Evolutionary conservation across 2,888 invertebrate species (phyloP).

Genomic region (Netelia melanura): DNA sequence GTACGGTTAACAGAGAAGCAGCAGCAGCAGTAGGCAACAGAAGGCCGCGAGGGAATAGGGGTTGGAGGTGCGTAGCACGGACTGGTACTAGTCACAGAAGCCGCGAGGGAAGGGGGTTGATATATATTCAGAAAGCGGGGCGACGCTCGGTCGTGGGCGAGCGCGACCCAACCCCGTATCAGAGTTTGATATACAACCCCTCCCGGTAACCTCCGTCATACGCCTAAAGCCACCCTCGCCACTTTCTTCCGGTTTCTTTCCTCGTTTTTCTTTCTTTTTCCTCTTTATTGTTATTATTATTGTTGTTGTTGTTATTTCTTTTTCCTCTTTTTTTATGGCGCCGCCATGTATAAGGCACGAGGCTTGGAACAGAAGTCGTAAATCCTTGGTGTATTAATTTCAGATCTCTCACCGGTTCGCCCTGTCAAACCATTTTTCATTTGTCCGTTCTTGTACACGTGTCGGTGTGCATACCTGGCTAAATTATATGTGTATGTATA

Average conservation of each 20-base stretch:
- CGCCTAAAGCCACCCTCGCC: conserved; percentile 48
- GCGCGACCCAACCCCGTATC: conserved; percentile 68
- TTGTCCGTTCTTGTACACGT: not conserved
- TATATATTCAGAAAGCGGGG: conserved; percentile 64
- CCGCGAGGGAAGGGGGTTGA: conserved; percentile 57
- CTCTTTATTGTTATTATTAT: conserved; percentile 27
- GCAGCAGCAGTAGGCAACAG: conserved; percentile 24
- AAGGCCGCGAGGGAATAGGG: conserved; percentile 48
- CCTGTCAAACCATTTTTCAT: conserved; percentile 61
- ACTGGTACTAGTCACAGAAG: conserved; percentile 74
- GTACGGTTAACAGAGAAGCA: conserved; percentile 55
- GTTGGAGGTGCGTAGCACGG: conserved; percentile 77
- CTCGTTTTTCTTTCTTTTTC: conserved; percentile 38
- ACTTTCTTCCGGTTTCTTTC: conserved; percentile 54
- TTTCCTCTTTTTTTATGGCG: conserved; percentile 56
- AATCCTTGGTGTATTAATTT: conserved; percentile 65
- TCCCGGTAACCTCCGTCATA: conserved; percentile 57
- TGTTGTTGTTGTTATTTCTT: conserved; percentile 30
- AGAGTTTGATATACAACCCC: conserved; percentile 71
- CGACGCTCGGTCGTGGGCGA: conserved; percentile 57
- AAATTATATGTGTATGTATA: conserved; percentile 8
- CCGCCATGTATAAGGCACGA: conserved; percentile 63
- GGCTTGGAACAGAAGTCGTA: conserved; percentile 56
- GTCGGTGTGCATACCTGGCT: not conserved
- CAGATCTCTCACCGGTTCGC: conserved; percentile 63